These are phyloP conservation scores for Macrotrachela quadricornifera DNA, from an alignment of 1,140 invertebrate species.

Conservation along the genomic window DNA sequence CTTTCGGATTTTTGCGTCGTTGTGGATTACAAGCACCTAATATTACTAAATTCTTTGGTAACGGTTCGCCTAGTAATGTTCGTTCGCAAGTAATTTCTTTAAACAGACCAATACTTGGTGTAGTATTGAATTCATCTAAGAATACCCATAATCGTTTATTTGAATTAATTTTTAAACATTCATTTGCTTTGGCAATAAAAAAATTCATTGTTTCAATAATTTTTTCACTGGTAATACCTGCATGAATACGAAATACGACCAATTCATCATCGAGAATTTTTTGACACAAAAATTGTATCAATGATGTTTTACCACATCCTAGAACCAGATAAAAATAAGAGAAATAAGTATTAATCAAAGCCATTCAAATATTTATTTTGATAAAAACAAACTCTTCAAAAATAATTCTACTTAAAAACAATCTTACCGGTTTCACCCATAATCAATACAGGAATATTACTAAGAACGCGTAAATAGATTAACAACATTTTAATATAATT, in stretches of 20 bases:
- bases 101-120: conserved; percentile 12
- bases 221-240: conserved; percentile 9
- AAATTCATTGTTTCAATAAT: conserved; percentile 5
- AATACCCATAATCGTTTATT: no score
- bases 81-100: conserved; percentile 13
- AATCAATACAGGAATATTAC: conserved; percentile 9
- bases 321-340: no score
- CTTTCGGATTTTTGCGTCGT: no score
- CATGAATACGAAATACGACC: no score
- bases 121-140: conserved; percentile 16
- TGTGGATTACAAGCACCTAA: conserved; percentile 17
- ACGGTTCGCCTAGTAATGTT: conserved; percentile 6
- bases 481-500: conserved; percentile 23
- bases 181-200: conserved; percentile 5
- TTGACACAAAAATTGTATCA: no score
- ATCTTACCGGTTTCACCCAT: conserved; percentile 14
- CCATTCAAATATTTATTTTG: no score
- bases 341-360: no score
- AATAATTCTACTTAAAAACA: conserved; percentile 14
- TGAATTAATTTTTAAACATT: conserved; percentile 1
- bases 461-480: conserved; percentile 17
- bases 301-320: no score
- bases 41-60: conserved; percentile 13
- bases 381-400: conserved; percentile 10
- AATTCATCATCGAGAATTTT: no score